A percentile compares a stretch with the other conserved stretches of the same genome.
Conservation (phyloP, 2,797 vertebrate species). For the Spondyliosoma cantharus region DNA sequence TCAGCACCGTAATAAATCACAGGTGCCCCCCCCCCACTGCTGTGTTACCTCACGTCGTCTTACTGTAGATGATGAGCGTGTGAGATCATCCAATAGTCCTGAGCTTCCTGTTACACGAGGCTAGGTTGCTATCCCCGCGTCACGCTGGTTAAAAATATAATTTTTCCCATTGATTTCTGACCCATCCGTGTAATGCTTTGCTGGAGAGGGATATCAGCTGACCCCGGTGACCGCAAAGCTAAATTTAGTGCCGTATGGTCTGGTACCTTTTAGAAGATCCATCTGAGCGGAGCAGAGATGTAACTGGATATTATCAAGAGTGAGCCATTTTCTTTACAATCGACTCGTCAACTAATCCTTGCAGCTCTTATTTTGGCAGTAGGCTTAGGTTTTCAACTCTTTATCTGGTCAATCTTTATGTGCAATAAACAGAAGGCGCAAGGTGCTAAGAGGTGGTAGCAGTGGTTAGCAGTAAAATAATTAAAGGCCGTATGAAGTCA, state of each 20-base stretch:
- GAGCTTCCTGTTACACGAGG: slow-evolving; percentile 15
- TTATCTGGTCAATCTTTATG: slow-evolving; percentile 6
- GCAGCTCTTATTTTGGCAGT: neutral
- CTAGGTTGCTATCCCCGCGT: neutral
- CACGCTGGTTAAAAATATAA: slow-evolving; percentile 15
- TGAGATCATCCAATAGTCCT: slow-evolving; percentile 5
- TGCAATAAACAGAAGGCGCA: neutral
- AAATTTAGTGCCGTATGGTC: slow-evolving; percentile 31
- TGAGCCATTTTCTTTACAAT: too few species aligned
- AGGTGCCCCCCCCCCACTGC: neutral
- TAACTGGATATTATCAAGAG: neutral
- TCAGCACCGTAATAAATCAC: neutral
- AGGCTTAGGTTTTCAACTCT: neutral
- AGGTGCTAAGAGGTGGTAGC: neutral
- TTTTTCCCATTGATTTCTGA: slow-evolving; percentile 44
- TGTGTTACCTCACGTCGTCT: slow-evolving; percentile 6
- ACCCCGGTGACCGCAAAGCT: slow-evolving; percentile 17
- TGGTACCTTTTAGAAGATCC: neutral
- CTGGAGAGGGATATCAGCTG: slow-evolving; percentile 24
- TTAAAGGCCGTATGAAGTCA: neutral
- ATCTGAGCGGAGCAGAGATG: neutral
- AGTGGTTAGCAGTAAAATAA: neutral
- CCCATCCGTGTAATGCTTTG: slow-evolving; percentile 16
- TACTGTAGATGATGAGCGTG: slow-evolving; percentile 1
- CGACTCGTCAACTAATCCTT: too few species aligned